A percentile compares a stretch with the other conserved stretches of the same genome.
These are phyloP conservation scores for Leuciscus waleckii DNA, from an alignment of 2,797 vertebrate species.

Conservation along the genomic window DNA sequence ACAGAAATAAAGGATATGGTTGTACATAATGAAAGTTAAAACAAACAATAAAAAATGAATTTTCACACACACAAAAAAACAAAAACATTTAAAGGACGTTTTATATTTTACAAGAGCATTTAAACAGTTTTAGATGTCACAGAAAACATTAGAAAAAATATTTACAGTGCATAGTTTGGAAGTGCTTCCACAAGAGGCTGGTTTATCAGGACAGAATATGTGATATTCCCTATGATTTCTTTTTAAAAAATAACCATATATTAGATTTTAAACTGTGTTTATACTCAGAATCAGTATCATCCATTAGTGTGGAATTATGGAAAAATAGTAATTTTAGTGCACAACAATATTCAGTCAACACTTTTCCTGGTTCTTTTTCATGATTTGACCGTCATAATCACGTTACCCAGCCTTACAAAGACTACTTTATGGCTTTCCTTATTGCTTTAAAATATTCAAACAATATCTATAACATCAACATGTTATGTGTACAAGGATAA, in stretches of 20 bases:
- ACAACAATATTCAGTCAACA: conserved; percentile 17
- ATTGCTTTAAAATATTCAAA: conserved; percentile 27
- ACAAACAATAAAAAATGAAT: conserved; percentile 56
- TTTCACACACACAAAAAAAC: conserved; percentile 46
- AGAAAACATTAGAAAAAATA: conserved; percentile 64
- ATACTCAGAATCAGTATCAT: conserved; percentile 29
- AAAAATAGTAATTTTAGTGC: conserved; percentile 27
- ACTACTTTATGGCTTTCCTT: conserved; percentile 46
- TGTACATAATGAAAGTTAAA: conserved; percentile 65
- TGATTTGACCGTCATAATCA: conserved; percentile 8
- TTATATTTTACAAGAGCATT: conserved; percentile 47
- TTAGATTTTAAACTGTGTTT: conserved; percentile 39
- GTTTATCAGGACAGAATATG: conserved; percentile 33
- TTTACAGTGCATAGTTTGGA: conserved; percentile 79
- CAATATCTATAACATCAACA: conserved; percentile 1
- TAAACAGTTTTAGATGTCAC: conserved; percentile 37
- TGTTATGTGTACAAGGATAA: neutral
- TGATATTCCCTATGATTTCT: neutral
- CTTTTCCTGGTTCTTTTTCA: conserved; percentile 10
- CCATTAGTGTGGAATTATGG: conserved; percentile 23
- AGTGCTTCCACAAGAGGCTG: conserved; percentile 69
- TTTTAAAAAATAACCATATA: neutral
- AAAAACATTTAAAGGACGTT: conserved; percentile 67
- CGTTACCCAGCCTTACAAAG: conserved; percentile 5
- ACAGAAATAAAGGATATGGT: conserved; percentile 64